Conservation (phyloP, 2,888 invertebrate genomes). For the Serripes groenlandicus region DNA sequence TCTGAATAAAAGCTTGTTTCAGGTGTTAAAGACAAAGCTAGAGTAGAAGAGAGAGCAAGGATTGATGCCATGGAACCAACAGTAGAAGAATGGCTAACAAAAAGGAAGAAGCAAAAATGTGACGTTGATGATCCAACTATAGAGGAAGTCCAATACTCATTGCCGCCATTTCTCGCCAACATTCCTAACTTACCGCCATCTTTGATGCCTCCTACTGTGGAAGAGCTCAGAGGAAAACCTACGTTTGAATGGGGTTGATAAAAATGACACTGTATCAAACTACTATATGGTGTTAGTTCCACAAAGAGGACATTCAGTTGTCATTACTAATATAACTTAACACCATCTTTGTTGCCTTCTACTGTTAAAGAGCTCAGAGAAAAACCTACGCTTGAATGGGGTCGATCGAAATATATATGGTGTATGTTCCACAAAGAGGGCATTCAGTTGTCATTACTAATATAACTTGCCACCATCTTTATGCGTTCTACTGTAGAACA, state of each 20-base stretch:
- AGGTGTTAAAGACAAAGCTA: constrained; percentile 35
- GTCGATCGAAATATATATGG: too few relatives aligned
- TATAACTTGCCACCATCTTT: constrained; percentile 63
- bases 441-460: too few relatives aligned
- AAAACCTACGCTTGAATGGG: constrained; percentile 55
- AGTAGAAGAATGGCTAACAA: constrained; percentile 72
- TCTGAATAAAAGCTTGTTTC: too few relatives aligned
- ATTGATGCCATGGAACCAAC: constrained; percentile 33
- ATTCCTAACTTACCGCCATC: constrained; percentile 65
- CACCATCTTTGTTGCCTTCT: constrained; percentile 63
- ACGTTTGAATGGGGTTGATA: constrained; percentile 63
- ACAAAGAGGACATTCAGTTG: too few relatives aligned
- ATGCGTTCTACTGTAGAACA: constrained; percentile 60
- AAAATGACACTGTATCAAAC: too few relatives aligned
- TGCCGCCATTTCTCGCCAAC: constrained; percentile 58
- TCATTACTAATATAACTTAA: too few relatives aligned
- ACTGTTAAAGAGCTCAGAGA: constrained; percentile 51
- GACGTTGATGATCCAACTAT: constrained; percentile 1
- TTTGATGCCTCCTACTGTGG: constrained; percentile 57
- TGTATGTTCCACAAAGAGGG: too few relatives aligned
- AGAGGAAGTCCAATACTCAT: constrained; percentile 39
- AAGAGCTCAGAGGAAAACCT: constrained; percentile 47
- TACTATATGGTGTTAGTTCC: too few relatives aligned
- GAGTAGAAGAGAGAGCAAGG: constrained; percentile 30
- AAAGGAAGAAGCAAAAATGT: constrained; percentile 53